phyloP scores from a whole-genome alignment of 2,797 vertebrate species.

The Clarias platycephalus region DNA sequence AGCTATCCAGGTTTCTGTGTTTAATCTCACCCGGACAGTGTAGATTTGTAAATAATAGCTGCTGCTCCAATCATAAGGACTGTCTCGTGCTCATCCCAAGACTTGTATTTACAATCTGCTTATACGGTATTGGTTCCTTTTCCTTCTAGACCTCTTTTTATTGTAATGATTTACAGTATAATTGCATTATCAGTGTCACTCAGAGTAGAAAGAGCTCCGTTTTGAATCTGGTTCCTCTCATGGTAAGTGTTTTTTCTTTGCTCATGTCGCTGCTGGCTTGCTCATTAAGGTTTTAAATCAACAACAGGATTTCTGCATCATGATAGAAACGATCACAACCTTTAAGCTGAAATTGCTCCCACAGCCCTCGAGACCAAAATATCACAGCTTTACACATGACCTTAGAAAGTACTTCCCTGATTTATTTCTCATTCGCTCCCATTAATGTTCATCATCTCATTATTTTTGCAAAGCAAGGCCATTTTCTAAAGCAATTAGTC shows the following conservation, averaged over 20 bases:
- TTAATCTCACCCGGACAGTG: not conserved
- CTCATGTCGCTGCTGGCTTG: not conserved
- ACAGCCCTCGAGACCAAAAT: not conserved
- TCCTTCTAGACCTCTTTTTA: not conserved
- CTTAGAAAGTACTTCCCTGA: constrained; percentile 17
- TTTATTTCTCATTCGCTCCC: constrained; percentile 24
- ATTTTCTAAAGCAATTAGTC: constrained; percentile 43
- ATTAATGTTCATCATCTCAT: constrained; percentile 38
- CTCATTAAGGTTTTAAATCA: not conserved
- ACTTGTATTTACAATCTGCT: not conserved
- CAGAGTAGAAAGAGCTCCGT: not conserved
- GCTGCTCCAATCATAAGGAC: not conserved
- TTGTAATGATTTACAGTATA: not conserved
- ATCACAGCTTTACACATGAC: not conserved
- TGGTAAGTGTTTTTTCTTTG: not conserved
- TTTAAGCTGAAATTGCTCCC: not conserved
- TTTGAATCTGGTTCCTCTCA: not conserved
- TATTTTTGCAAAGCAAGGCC: constrained; percentile 28
- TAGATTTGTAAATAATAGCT: not conserved
- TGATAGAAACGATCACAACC: not conserved
- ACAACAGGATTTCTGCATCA: not conserved
- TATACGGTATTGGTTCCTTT: not conserved
- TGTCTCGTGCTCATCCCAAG: not conserved
- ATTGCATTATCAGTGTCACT: not conserved
- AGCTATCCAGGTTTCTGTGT: not conserved